phyloP scores from a whole-genome alignment of 2,797 vertebrate genomes.

The Perodicticus potto region DNA sequence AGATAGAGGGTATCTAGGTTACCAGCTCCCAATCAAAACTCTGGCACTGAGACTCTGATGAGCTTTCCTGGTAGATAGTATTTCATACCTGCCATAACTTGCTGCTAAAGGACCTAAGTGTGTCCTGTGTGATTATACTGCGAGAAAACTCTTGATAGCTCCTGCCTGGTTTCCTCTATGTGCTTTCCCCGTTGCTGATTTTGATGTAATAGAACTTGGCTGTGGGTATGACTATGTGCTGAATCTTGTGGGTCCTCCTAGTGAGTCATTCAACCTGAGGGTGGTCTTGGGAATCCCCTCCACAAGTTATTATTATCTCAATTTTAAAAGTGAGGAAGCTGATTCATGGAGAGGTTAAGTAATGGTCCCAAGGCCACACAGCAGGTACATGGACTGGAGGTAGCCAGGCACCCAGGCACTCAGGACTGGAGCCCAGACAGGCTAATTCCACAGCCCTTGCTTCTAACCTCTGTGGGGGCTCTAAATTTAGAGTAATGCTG shows the following conservation, averaged over 20 bases:
- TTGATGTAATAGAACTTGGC: neutral
- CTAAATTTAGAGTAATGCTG: neutral
- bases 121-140: neutral
- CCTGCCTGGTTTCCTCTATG: neutral
- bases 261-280: neutral
- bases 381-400: too few relatives aligned
- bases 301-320: neutral
- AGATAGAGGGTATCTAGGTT: neutral
- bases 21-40: neutral
- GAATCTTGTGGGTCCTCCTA: neutral
- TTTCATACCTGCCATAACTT: neutral
- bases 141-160: neutral
- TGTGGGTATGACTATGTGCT: neutral
- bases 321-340: neutral
- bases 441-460: neutral
- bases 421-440: neutral
- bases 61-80: neutral
- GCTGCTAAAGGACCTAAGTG: neutral
- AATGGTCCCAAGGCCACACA: neutral
- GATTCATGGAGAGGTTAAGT: conserved; percentile 2
- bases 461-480: neutral
- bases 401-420: too few relatives aligned
- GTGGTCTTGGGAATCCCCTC: neutral
- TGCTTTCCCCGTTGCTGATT: neutral
- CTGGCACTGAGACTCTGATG: neutral